Percentiles rank a stretch among this genome's conserved stretches.
These are phyloP conservation scores for Neodon shergylaensis DNA, from an alignment of 2,113 vertebrate species.

Conservation along the genomic window DNA sequence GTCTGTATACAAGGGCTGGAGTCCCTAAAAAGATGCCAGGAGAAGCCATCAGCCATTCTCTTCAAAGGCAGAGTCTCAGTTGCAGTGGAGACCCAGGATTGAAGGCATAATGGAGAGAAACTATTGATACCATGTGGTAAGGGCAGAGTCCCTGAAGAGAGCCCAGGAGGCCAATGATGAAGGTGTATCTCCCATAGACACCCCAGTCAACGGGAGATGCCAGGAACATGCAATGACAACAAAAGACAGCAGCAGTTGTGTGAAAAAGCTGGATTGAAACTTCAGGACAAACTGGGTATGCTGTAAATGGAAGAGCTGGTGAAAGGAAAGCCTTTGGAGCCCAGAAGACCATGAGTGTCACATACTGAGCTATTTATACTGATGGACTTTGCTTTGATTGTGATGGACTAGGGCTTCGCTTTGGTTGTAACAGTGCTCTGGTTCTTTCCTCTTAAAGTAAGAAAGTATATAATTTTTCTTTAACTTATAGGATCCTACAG, in stretches of 20 bases:
- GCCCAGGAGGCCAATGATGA: background rate
- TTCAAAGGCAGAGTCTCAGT: background rate
- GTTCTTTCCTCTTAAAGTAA: background rate
- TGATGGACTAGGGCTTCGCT: background rate
- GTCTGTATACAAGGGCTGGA: background rate
- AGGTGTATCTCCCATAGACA: background rate
- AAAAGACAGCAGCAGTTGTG: background rate
- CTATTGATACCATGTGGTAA: background rate
- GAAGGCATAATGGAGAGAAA: background rate
- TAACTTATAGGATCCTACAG: background rate
- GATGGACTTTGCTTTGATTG: background rate
- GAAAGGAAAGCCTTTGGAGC: background rate
- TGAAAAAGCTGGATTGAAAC: background rate
- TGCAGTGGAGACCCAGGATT: background rate
- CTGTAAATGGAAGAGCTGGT: background rate
- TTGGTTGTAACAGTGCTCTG: background rate
- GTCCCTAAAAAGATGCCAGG: background rate
- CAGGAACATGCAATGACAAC: background rate
- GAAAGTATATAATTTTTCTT: background rate
- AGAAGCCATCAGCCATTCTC: background rate
- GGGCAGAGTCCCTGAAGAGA: background rate
- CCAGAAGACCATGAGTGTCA: background rate
- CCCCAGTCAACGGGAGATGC: background rate
- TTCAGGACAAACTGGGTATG: background rate
- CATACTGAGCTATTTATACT: background rate